These are phyloP conservation scores for Gambusia affinis DNA, from an alignment of 2,113 vertebrate species.

Conservation along the genomic window DNA sequence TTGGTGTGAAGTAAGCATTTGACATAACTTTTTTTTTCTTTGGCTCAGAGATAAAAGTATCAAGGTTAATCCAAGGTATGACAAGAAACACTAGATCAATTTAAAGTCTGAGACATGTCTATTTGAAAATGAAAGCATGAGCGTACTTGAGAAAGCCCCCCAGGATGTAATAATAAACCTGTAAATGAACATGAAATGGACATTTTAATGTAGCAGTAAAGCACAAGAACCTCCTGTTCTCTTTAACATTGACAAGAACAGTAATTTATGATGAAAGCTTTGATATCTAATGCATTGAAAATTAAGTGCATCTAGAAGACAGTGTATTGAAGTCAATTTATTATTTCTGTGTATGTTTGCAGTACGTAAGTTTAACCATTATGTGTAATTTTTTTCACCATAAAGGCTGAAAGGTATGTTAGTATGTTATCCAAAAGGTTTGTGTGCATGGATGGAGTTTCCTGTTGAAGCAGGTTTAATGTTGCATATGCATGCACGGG, in stretches of 20 bases:
- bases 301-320: not conserved
- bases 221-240: not conserved
- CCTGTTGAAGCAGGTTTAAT: not conserved
- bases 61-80: too few species aligned
- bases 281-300: not conserved
- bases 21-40: too few species aligned
- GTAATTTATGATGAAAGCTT: not conserved
- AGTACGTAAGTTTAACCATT: not conserved
- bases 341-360: not conserved
- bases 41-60: too few species aligned
- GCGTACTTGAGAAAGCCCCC: not conserved
- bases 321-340: not conserved
- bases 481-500: constrained; percentile 3
- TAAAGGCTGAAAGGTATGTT: not conserved
- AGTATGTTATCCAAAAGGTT: not conserved
- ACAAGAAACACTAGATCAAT: too few species aligned
- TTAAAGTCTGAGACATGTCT: not conserved
- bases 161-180: not conserved
- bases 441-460: not conserved
- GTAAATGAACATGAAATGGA: not conserved
- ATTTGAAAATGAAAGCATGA: not conserved
- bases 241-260: not conserved
- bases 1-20: too few species aligned
- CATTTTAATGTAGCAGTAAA: not conserved
- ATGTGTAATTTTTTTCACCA: not conserved